These are phyloP conservation scores for Notocelia uddmanniana DNA, from an alignment of 2,888 invertebrate species.

Conservation along the genomic window DNA sequence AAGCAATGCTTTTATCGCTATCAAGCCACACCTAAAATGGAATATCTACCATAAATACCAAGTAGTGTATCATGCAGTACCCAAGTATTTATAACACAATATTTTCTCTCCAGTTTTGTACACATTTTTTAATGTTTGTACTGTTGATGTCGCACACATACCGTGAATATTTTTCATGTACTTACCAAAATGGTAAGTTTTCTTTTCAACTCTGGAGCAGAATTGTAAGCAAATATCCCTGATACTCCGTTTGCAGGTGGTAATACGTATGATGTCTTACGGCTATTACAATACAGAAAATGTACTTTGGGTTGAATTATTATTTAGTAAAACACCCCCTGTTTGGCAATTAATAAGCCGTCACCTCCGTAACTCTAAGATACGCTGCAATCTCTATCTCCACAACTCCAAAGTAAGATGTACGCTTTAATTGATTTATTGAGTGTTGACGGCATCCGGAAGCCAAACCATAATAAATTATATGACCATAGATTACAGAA, in stretches of 20 bases:
- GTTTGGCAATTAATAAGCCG: neutral
- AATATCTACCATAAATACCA: constrained; percentile 13
- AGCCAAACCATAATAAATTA: constrained; percentile 46
- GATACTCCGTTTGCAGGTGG: no score
- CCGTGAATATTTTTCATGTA: no score
- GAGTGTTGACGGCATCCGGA: constrained; percentile 46
- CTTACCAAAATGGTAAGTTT: no score
- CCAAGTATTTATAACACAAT: neutral
- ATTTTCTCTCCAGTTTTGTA: neutral
- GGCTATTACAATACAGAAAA: neutral
- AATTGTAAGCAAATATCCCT: no score
- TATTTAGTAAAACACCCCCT: neutral
- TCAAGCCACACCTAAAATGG: constrained; percentile 22
- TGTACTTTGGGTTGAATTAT: neutral
- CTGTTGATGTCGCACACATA: no score
- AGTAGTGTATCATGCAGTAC: neutral
- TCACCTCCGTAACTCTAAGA: neutral
- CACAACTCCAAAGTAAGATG: constrained; percentile 34
- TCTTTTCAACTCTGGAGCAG: no score
- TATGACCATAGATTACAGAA: constrained; percentile 45
- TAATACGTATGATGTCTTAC: no score
- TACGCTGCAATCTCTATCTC: constrained; percentile 5
- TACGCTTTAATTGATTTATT: constrained; percentile 45
- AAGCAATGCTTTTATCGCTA: constrained; percentile 33
- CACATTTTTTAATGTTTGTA: no score